Base-by-base conservation (phyloP, 2,797 vertebrate genomes). In the Enteromius radiatus region DNA sequence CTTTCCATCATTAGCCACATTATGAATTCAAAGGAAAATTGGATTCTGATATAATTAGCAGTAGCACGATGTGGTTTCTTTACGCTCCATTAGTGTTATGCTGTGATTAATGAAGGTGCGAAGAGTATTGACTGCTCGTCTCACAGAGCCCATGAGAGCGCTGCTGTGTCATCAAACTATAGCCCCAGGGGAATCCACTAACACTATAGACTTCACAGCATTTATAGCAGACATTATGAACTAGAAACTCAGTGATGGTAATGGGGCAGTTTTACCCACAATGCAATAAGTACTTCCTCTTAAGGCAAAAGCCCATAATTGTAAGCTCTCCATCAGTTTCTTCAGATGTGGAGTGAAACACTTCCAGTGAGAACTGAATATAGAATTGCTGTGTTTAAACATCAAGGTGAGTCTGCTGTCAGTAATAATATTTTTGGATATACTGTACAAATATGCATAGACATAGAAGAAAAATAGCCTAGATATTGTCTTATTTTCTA, bases 141-240 rank as follows among this genome's bases (percentile, higher is more conserved):
- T 78, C 83, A 78, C 36, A 68, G 83, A 31, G 67, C 84, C 83
- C n/a, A 41, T 3, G 65, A 64, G 28, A 43, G 38, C 70, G 33
- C 10, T 81, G 87, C 87, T 70, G 80, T 78, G 76, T 88, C 87
- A 88, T 86, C 87, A 85, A 68, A 77, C 70, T 84, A 56, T 59
- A 38, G 21, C 61, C 65, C 64, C 41, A 28, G 23, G 74, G 78
- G 76, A 33, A 28, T 23, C 26, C 4, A 23, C 43, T 33, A n/a
- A 49, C 59, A 31, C 11, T 47, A 33, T n/a, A 5, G n/a, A 31
- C 26, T 64, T 64, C 17, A 47, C 41, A n/a, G 61, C 59, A 65
- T n/a, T 33, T 49, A 71, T 21, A 31, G 26, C 69, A 49, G 11
- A 63, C 21, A 76, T 76, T 31, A 63, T 45, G 3, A 49, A 31